Evolutionary conservation across 1,140 invertebrate genomes (phyloP), one percentile per base, ranked within the genome.

Genomic region (Leptoteleia sp.): DNA sequence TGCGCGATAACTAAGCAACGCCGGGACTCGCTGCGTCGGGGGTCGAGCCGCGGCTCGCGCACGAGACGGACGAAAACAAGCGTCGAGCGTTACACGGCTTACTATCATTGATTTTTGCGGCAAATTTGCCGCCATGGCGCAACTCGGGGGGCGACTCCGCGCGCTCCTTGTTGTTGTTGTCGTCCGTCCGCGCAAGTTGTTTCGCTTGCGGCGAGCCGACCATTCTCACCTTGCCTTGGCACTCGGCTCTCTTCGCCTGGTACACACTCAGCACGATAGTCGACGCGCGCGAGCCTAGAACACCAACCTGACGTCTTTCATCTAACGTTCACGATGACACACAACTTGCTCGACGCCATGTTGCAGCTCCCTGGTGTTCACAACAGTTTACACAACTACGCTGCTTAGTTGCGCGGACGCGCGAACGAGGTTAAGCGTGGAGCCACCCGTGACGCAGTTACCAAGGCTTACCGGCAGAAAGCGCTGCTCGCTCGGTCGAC

Each of bases 81-180:
- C 42, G 0, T 19, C 27, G 45, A 7, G 1, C 45, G 50, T 35
- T 64, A 55, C 47, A 47, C 61, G 35, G 29, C 67, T 76, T 71
- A 54, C 22, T 64, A 79, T 50, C 47, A 79, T 82, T 78, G 61
- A 59, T 27, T 71, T 79, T 68, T 65, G 52, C 82, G 73, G 54
- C 80, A 81, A 84, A 84, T 85, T 84, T 83, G 75, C 84, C 84
- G 86, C 86, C 84, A 87, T 86, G 75, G 80, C 83, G 81, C 81
- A 82, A 80, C 61, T 65, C 57, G 45, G 16, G 11, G 38, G 37
- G 29, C 43, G 59, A 27, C 8, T 50, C 50, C n/a, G n/a, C 54
- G 43, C n/a, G 45, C 13, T 38, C 9, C 8, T 27, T 54, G 33
- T 43, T 42, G 35, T 57, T 57, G 54, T 57, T 27, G 7, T 25